Evolutionary conservation across 1,140 invertebrate species (phyloP).

Genomic region (Trichoplusia ni): DNA sequence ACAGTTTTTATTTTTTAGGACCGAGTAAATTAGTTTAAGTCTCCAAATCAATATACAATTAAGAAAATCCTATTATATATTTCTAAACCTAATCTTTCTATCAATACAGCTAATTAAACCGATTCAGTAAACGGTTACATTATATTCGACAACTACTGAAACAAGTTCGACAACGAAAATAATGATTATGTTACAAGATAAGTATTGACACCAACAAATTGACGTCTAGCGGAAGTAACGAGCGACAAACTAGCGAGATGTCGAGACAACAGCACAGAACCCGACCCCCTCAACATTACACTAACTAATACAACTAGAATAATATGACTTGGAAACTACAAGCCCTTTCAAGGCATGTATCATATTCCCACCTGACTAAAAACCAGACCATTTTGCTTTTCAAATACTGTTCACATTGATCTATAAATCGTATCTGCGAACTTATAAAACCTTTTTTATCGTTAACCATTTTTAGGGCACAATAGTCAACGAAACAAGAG

Average conservation of each 20-base stretch:
- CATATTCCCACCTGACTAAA: constrained; percentile 38
- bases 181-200: constrained; percentile 18
- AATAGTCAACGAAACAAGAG: constrained; percentile 51
- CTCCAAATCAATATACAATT: too few species aligned
- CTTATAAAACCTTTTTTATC: constrained; percentile 44
- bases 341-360: constrained; percentile 28
- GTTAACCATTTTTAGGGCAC: constrained; percentile 64
- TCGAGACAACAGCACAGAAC: neutral
- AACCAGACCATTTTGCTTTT: constrained; percentile 48
- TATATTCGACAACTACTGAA: constrained; percentile 9
- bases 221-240: constrained; percentile 11
- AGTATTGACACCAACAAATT: constrained; percentile 26
- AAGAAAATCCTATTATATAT: too few species aligned
- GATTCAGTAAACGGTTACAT: constrained; percentile 3
- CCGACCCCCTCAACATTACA: neutral
- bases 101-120: neutral
- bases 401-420: constrained; percentile 47
- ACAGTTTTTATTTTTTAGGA: too few species aligned
- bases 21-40: too few species aligned
- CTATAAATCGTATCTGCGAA: constrained; percentile 45
- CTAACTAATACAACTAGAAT: constrained; percentile 14
- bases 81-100: too few species aligned
- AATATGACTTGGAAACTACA: constrained; percentile 17
- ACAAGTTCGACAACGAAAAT: neutral
- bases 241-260: neutral